These are phyloP conservation scores for Gerris lacustris DNA, from an alignment of 2,888 invertebrate genomes.

Conservation along the genomic window DNA sequence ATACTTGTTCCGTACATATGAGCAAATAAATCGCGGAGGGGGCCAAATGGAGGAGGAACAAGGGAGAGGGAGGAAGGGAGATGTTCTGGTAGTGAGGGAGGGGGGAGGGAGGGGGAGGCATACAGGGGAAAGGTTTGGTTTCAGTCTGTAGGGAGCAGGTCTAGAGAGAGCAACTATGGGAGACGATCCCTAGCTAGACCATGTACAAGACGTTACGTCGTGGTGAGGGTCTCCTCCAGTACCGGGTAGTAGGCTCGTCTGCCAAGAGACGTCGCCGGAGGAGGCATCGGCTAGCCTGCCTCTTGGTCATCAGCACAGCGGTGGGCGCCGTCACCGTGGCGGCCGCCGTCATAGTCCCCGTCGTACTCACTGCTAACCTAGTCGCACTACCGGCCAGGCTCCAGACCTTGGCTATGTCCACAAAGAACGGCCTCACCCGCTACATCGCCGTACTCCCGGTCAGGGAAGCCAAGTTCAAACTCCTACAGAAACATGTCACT, in stretches of 20 bases:
- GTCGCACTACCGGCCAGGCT: constrained; percentile 34
- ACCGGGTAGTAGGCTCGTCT: constrained; percentile 59
- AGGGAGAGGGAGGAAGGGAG: too few species aligned
- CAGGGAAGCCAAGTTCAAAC: constrained; percentile 25
- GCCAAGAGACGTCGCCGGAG: constrained; percentile 25
- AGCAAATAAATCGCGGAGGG: too few species aligned
- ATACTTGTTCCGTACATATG: too few species aligned
- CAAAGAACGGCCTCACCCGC: constrained; percentile 28
- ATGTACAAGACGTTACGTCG: constrained; percentile 65
- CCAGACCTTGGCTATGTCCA: constrained; percentile 30
- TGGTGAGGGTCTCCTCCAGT: constrained; percentile 60
- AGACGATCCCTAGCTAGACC: too few species aligned
- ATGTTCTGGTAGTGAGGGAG: too few species aligned
- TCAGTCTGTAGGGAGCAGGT: too few species aligned
- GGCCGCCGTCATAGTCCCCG: constrained; percentile 34
- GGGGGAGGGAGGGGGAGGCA: too few species aligned
- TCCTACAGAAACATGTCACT: background rate
- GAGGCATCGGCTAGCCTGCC: constrained; percentile 31
- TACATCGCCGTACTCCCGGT: constrained; percentile 31
- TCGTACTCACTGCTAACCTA: constrained; percentile 34
- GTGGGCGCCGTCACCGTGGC: constrained; percentile 33
- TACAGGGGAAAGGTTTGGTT: too few species aligned
- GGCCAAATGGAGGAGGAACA: too few species aligned
- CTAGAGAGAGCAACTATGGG: too few species aligned
- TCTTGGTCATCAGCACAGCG: constrained; percentile 31